A percentile compares a stretch with the other conserved stretches of the same genome.
Evolutionary conservation across 2,113 vertebrate species (phyloP).

Genomic region (rat (Rattus norvegicus)): DNA sequence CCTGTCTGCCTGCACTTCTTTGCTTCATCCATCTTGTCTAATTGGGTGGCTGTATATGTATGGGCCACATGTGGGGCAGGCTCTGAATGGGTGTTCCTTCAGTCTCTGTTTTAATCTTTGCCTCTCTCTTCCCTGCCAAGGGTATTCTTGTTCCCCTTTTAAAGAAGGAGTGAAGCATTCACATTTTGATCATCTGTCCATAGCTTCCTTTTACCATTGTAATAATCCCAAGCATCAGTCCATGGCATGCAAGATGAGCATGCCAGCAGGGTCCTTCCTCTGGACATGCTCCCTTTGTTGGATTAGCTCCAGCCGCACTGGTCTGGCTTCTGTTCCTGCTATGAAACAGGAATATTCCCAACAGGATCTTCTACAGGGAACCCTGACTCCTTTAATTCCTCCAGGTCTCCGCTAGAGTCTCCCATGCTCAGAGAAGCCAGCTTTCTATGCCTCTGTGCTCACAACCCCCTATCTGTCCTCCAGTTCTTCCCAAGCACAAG

Average conservation of each 20-base stretch:
- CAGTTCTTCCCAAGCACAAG: slow-evolving; percentile 4
- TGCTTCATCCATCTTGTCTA: too few relatives aligned
- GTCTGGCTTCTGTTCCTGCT: neutral
- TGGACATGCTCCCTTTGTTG: neutral
- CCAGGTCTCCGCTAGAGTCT: neutral
- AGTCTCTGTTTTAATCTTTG: too few relatives aligned
- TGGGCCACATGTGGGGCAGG: too few relatives aligned
- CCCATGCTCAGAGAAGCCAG: neutral
- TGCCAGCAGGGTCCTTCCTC: rapidly evolving
- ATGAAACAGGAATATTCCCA: neutral
- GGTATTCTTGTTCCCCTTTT: too few relatives aligned
- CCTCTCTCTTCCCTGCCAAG: too few relatives aligned
- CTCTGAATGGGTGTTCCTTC: too few relatives aligned
- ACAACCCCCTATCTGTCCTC: neutral
- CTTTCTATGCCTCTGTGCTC: neutral
- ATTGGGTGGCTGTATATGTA: too few relatives aligned
- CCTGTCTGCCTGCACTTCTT: too few relatives aligned
- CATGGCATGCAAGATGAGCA: rapidly evolving
- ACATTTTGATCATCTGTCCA: too few relatives aligned
- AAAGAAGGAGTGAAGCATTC: too few relatives aligned
- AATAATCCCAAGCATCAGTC: neutral
- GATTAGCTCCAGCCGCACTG: too few relatives aligned
- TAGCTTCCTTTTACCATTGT: neutral
- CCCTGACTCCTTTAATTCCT: neutral
- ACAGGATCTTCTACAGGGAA: neutral